Base-by-base conservation (phyloP, 2,888 invertebrate species). In the Drosophila macrospina region DNA sequence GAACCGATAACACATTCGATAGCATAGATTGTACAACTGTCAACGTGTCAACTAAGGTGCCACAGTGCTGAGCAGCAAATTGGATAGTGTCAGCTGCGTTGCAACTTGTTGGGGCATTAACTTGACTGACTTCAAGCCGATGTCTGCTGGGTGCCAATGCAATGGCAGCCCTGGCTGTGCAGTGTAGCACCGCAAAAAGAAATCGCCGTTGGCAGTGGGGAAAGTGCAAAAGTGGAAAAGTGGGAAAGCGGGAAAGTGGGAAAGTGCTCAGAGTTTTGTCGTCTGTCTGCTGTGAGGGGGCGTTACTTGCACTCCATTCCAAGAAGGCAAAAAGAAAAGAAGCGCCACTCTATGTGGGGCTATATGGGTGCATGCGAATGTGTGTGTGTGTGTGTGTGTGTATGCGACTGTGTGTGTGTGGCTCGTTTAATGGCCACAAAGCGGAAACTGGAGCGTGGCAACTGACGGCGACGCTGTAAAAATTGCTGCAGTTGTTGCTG, bases 371-470 rank as follows among this genome's bases (percentile, higher is more conserved):
- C 16, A 26, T 26, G 7, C 24, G 24, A 2, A n/a, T 39, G 20
- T 59, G n/a, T 37, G 26, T 61, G 41, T 74, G 63, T 66, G 66
- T 69, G 67, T 55, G 69, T 50, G 37, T 55, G 36, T 42, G 28
- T 57, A 41, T 54, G 45, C 59, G 36, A 54, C 45, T 59, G 41
- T 57, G 39, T 72, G 62, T 68, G 71, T 76, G 69, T 54, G 70
- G 74, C 52, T 74, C 85, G 80, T 82, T 84, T 84, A 85, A 84
- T 86, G 73, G 78, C 82, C 82, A 82, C 86, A 85, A 76, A 84
- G 74, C 82, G 82, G 80, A 85, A 85, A 86, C 80, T 84, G 84
- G 81, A 85, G 83, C 84, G 83, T 84, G 82, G 78, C 78, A 75
- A 78, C 67, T 74, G 64, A 62, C 57, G 69, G 52, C 77, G 60